These are phyloP conservation scores for Drepana arcuata DNA, from an alignment of 1,140 invertebrate species.

Conservation along the genomic window DNA sequence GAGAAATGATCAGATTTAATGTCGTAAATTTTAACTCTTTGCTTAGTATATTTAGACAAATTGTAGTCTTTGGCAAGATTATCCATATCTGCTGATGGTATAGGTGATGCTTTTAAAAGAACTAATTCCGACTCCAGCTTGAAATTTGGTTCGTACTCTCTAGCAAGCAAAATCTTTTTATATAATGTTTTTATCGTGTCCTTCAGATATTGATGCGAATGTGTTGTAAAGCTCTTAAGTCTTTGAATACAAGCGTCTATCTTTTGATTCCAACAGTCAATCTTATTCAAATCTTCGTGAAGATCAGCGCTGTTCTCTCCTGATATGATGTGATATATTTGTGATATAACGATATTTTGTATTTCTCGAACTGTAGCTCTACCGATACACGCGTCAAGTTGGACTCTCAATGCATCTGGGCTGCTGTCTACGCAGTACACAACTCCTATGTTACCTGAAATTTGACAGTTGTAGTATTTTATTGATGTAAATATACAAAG, in stretches of 20 bases:
- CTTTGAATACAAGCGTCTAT: too few species aligned
- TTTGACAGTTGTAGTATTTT: conserved; percentile 5
- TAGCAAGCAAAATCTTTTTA: conserved; percentile 12
- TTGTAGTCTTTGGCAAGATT: conserved; percentile 17
- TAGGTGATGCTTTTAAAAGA: conserved; percentile 13
- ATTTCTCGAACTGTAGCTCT: conserved; percentile 5
- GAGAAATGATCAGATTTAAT: conserved; percentile 14
- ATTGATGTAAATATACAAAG: too few species aligned
- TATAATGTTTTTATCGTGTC: conserved; percentile 13
- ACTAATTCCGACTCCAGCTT: conserved; percentile 20
- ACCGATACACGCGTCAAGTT: conserved; percentile 12
- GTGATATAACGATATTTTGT: conserved; percentile 6
- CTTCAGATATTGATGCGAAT: conserved; percentile 16
- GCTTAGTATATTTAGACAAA: conserved; percentile 15
- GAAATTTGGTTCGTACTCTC: conserved; percentile 14
- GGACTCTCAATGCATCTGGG: conserved; percentile 13
- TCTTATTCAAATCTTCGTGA: too few species aligned
- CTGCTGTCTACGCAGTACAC: conserved; percentile 20
- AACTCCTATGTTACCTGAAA: conserved; percentile 16
- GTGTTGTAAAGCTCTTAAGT: too few species aligned
- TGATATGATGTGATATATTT: too few species aligned
- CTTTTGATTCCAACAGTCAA: too few species aligned
- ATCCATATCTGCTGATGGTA: conserved; percentile 6
- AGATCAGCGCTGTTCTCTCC: too few species aligned
- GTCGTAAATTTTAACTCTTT: conserved; percentile 14